These are phyloP conservation scores for Hemibagrus guttatus DNA, from an alignment of 2,797 vertebrate species.

Conservation along the genomic window DNA sequence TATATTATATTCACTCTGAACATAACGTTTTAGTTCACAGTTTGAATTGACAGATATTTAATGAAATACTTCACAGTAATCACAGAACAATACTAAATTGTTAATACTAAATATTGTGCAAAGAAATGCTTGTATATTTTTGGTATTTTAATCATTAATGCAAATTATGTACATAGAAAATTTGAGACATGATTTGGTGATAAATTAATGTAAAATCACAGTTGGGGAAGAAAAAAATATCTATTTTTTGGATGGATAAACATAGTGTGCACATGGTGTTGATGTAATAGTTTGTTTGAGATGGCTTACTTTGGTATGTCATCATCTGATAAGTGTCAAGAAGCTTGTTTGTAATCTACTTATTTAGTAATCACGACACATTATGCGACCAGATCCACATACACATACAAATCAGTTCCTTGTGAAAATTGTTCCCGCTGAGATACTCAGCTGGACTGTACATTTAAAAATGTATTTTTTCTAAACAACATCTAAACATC, in stretches of 20 bases:
- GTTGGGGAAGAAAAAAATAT: not conserved
- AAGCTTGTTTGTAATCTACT: conserved; percentile 4
- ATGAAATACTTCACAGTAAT: not conserved
- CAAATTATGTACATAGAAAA: not conserved
- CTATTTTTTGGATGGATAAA: not conserved
- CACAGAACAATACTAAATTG: not conserved
- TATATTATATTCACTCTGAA: not conserved
- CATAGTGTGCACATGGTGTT: not conserved
- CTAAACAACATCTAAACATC: not conserved
- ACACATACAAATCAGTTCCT: conserved; percentile 20
- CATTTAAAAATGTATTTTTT: not conserved
- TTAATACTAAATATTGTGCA: not conserved
- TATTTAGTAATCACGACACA: conserved; percentile 7
- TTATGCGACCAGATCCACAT: not conserved
- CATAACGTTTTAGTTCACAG: not conserved
- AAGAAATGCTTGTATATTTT: not conserved
- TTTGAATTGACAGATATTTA: not conserved
- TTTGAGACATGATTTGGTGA: not conserved
- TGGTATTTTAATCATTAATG: not conserved
- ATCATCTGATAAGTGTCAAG: conserved; percentile 7
- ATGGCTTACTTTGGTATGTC: conserved; percentile 14
- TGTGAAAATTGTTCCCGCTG: not conserved
- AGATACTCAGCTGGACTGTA: not conserved
- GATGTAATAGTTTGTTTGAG: not conserved
- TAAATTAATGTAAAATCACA: not conserved